These are phyloP conservation scores for Drosophila murphyi DNA, from an alignment of 1,140 invertebrate genomes.

Conservation along the genomic window DNA sequence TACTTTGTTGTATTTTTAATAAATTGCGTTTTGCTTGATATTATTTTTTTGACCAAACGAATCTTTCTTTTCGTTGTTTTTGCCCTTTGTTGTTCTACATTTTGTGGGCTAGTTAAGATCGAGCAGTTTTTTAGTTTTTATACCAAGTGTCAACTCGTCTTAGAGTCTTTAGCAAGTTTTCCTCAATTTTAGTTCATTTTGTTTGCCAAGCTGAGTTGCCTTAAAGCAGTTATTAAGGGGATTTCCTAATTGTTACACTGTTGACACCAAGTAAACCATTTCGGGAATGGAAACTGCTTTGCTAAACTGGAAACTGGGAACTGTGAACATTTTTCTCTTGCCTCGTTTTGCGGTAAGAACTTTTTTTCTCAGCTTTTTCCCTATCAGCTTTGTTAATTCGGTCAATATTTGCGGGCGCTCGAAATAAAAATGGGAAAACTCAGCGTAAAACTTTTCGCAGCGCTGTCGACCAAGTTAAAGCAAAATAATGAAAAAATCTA, in stretches of 20 bases:
- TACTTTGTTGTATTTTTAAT: constrained; percentile 28
- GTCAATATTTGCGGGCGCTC: constrained; percentile 82
- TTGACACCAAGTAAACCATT: constrained; percentile 35
- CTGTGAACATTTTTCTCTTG: constrained; percentile 33
- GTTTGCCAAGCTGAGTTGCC: not conserved
- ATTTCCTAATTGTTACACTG: constrained; percentile 28
- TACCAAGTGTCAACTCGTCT: no score
- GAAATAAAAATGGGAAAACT: constrained; percentile 80
- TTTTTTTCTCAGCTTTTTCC: constrained; percentile 28
- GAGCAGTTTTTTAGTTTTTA: no score
- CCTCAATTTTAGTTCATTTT: not conserved
- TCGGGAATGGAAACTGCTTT: constrained; percentile 8
- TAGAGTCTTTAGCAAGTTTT: not conserved
- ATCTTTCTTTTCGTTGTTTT: constrained; percentile 37
- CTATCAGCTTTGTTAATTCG: constrained; percentile 76
- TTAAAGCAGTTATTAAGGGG: constrained; percentile 22
- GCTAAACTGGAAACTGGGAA: not conserved
- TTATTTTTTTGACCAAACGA: constrained; percentile 15
- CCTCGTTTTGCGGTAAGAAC: constrained; percentile 68
- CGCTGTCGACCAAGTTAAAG: constrained; percentile 38
- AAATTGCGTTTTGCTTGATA: constrained; percentile 50
- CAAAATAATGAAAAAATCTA: constrained; percentile 63
- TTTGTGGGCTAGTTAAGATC: constrained; percentile 18
- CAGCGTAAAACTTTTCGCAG: constrained; percentile 69
- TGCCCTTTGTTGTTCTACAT: constrained; percentile 42